phyloP scores from a whole-genome alignment of 2,113 vertebrate species.

The Zosterops borbonicus region DNA sequence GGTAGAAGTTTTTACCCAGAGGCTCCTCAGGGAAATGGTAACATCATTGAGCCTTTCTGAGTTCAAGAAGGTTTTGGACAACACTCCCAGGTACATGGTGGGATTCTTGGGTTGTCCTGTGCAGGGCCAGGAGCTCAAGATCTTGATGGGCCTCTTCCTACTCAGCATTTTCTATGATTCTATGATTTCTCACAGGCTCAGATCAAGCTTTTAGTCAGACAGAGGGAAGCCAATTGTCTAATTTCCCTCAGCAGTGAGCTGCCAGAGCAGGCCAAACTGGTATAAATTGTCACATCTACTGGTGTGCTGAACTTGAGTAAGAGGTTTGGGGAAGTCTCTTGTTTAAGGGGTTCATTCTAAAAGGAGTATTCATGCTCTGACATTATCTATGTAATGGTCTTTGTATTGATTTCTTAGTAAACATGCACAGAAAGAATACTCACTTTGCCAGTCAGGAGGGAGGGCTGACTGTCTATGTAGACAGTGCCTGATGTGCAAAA shows the following conservation, averaged over 20 bases:
- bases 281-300: background rate
- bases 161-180: background rate
- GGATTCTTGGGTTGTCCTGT: background rate
- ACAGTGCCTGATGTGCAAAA: background rate
- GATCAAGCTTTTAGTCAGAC: background rate
- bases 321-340: background rate
- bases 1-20: background rate
- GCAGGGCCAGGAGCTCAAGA: accelerated
- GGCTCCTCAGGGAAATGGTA: background rate
- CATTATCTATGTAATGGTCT: background rate
- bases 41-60: background rate
- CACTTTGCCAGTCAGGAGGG: background rate
- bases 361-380: background rate
- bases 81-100: background rate
- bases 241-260: background rate
- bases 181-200: background rate
- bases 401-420: background rate
- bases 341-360: background rate
- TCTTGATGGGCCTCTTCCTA: background rate
- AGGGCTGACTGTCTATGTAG: background rate
- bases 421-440: background rate
- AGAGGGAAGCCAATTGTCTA: background rate
- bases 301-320: background rate
- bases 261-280: background rate
- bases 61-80: background rate